These are phyloP conservation scores for Acanthis flammea DNA, from an alignment of 2,797 vertebrate species.

Conservation along the genomic window DNA sequence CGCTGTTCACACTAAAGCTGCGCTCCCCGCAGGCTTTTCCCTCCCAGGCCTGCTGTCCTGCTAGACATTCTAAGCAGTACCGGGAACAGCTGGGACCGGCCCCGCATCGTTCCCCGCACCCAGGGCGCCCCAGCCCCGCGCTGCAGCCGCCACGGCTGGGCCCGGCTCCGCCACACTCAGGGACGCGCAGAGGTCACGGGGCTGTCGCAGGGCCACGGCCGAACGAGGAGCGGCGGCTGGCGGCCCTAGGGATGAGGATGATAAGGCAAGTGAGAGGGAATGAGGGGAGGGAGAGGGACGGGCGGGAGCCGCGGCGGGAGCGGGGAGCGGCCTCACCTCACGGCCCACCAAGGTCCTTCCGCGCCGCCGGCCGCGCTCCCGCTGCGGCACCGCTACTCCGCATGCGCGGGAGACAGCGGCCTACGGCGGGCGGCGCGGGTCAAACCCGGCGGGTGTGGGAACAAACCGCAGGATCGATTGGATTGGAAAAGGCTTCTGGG, in stretches of 20 bases:
- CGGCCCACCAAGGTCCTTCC: background rate
- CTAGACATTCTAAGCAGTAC: background rate
- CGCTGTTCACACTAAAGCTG: fast-evolving
- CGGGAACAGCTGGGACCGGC: background rate
- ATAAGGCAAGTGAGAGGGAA: too few relatives aligned
- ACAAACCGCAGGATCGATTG: fast-evolving
- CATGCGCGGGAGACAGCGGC: background rate
- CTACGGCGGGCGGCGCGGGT: background rate
- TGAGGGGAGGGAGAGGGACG: background rate
- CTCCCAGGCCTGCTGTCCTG: background rate
- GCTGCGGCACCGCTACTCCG: background rate
- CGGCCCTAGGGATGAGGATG: background rate
- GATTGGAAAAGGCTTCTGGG: fast-evolving
- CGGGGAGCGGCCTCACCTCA: background rate
- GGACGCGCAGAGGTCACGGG: slow-evolving; percentile 28
- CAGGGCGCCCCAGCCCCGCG: too few relatives aligned
- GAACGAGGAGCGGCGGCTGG: background rate
- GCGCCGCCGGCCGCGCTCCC: background rate
- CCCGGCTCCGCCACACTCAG: background rate
- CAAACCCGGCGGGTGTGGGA: background rate
- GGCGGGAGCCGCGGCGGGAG: too few relatives aligned
- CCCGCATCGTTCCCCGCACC: background rate
- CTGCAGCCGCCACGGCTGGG: background rate
- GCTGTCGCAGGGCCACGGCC: too few relatives aligned
- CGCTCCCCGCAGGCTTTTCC: background rate